phyloP scores from a whole-genome alignment of 2,797 vertebrate species.

The Gila robusta region DNA sequence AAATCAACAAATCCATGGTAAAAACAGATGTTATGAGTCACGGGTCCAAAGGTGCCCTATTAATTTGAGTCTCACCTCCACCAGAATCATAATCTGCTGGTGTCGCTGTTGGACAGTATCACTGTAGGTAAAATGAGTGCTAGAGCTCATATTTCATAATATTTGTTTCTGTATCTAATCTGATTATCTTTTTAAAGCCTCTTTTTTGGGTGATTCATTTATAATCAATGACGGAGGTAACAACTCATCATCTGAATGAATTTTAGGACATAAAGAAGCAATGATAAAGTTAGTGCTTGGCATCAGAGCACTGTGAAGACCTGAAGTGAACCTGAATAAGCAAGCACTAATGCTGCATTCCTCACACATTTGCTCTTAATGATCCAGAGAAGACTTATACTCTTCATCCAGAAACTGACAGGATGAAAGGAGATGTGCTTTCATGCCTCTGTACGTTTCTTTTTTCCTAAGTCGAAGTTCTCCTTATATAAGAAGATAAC shows the following conservation, averaged over 20 bases:
- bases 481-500: slow-evolving; percentile 51
- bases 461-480: slow-evolving; percentile 27
- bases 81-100: not conserved
- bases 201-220: not conserved
- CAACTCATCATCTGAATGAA: not conserved
- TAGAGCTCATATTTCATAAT: slow-evolving; percentile 16
- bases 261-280: not conserved
- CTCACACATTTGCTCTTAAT: slow-evolving; percentile 45
- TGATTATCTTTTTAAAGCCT: slow-evolving; percentile 1
- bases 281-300: not conserved
- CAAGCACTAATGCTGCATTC: slow-evolving; percentile 42
- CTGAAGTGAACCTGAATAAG: slow-evolving; percentile 23
- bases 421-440: slow-evolving; percentile 33
- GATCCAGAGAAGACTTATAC: slow-evolving; percentile 43
- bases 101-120: slow-evolving; percentile 26
- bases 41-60: too few species aligned
- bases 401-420: slow-evolving; percentile 38
- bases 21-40: too few species aligned
- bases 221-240: not conserved
- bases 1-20: not conserved
- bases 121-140: not conserved
- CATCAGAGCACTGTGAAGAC: slow-evolving; percentile 24
- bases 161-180: not conserved
- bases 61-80: not conserved
- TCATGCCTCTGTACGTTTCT: slow-evolving; percentile 36